Base-by-base conservation (phyloP, 1,140 invertebrate species). In the Linepithema humile region DNA sequence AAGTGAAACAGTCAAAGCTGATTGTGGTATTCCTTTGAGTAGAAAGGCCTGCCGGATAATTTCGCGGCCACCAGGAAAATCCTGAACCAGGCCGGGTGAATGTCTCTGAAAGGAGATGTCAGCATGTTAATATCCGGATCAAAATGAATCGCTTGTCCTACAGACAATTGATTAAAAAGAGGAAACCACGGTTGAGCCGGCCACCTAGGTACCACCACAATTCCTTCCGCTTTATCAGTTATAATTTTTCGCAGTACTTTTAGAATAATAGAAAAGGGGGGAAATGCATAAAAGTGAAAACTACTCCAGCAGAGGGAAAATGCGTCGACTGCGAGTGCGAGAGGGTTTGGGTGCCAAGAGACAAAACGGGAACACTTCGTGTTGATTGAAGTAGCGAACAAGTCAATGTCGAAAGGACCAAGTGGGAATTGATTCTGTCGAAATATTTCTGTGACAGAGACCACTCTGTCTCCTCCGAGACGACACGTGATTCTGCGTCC, bases 131-230 rank as follows among this genome's bases (percentile, higher is more conserved):
- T 40, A 7, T 29, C 9, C 32, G 75, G 62, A 0, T 55, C 43
- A 23, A 78, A 67, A 0, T 17, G 20, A 43, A 78, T 40, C 2
- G 35, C 12, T 17, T 67, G 12, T 10, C 15, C 29, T 38, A 64
- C 4, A 1, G 23, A 2, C 3, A 78, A 17, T 9, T 65, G 4
- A 20, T 53, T 60, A 23, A 78, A 55, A 2, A 78, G 20, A 4
- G 75, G 75, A 38, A 65, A 78, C 62, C 62, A 78, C 0, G 62
- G 9, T 32, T 78, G 60, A 17, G 59, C 50, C 5, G 38, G 59
- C 60, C 75, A 78, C 26, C 62, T 67, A 0, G 75, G 62, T 0
- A 78, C 62, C 5, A 77, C 45, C 1, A 77, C 9, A 0, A 77
- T 32, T 15, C 59, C 59, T 0, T 17, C 32, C 0, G 26, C 73